A percentile compares a stretch with the other conserved stretches of the same genome.
Conservation (phyloP, 2,113 vertebrate species). For the Macquaria ambigua region DNA sequence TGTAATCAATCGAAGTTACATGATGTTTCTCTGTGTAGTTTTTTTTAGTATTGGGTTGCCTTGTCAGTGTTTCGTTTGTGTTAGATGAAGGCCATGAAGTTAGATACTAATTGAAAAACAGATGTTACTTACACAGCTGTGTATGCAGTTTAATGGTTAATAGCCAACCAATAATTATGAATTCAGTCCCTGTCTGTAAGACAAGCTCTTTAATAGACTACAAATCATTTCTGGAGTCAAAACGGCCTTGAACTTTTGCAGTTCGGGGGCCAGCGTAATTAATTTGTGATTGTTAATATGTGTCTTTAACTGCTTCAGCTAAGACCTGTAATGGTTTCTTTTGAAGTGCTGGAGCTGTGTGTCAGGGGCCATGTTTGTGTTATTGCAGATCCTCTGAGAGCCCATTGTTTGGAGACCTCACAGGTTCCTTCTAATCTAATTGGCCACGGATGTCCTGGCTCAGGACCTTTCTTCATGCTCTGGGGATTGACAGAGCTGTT, state of each 20-base stretch:
- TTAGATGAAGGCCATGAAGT: neutral
- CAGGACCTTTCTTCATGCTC: constrained; percentile 68
- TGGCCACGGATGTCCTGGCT: constrained; percentile 70
- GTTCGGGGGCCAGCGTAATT: constrained; percentile 26
- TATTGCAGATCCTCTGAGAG: constrained; percentile 77
- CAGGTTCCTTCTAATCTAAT: constrained; percentile 74
- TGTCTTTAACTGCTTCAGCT: constrained; percentile 47
- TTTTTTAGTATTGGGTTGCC: neutral
- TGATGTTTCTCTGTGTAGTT: neutral
- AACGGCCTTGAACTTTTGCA: constrained; percentile 40
- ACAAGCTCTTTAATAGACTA: neutral
- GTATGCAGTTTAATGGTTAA: constrained; percentile 17
- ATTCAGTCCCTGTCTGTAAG: neutral
- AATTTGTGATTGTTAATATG: constrained; percentile 58
- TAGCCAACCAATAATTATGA: neutral
- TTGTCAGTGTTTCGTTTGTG: neutral
- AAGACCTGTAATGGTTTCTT: constrained; percentile 62
- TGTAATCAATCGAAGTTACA: neutral
- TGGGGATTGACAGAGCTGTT: constrained; percentile 71
- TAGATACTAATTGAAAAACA: neutral
- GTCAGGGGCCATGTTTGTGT: constrained; percentile 76
- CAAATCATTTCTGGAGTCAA: neutral
- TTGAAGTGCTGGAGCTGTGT: constrained; percentile 69
- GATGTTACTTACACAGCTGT: neutral
- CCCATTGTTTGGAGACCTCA: constrained; percentile 76